Conservation (phyloP, 2,113 vertebrate species). For the Hiodon tergisus region DNA sequence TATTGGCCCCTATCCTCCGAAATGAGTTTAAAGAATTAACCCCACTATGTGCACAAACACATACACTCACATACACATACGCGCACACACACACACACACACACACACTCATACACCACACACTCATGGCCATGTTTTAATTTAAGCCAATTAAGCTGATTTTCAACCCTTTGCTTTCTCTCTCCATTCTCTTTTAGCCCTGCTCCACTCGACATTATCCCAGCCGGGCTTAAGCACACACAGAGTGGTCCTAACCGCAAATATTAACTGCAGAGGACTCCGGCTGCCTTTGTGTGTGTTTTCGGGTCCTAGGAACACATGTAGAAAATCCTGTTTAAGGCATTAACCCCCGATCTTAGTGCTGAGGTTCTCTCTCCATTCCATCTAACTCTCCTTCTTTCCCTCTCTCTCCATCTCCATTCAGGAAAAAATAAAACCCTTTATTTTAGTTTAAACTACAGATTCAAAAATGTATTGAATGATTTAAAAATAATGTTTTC, state of each 20-base stretch:
- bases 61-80: not conserved
- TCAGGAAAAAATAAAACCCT: not conserved
- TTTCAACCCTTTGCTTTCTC: slow-evolving; percentile 45
- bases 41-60: not conserved
- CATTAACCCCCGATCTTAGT: slow-evolving; percentile 38
- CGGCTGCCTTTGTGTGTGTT: slow-evolving; percentile 45
- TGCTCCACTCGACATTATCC: slow-evolving; percentile 41
- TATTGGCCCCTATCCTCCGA: not conserved
- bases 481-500: too few relatives aligned
- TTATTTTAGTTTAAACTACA: not conserved
- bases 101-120: slow-evolving; percentile 16
- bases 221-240: slow-evolving; percentile 62
- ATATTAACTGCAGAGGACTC: slow-evolving; percentile 52
- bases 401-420: slow-evolving; percentile 15
- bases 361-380: not conserved
- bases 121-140: slow-evolving; percentile 39
- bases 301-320: slow-evolving; percentile 42
- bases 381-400: slow-evolving; percentile 12
- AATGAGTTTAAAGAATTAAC: not conserved
- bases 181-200: slow-evolving; percentile 27
- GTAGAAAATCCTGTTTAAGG: slow-evolving; percentile 53
- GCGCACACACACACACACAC: slow-evolving; percentile 7
- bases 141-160: slow-evolving; percentile 56
- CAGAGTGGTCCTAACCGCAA: slow-evolving; percentile 50
- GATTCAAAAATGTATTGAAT: too few relatives aligned